Evolutionary conservation across 2,888 invertebrate genomes (phyloP), one percentile per base, ranked within the genome.

Genomic region (Leucophenga maculata): DNA sequence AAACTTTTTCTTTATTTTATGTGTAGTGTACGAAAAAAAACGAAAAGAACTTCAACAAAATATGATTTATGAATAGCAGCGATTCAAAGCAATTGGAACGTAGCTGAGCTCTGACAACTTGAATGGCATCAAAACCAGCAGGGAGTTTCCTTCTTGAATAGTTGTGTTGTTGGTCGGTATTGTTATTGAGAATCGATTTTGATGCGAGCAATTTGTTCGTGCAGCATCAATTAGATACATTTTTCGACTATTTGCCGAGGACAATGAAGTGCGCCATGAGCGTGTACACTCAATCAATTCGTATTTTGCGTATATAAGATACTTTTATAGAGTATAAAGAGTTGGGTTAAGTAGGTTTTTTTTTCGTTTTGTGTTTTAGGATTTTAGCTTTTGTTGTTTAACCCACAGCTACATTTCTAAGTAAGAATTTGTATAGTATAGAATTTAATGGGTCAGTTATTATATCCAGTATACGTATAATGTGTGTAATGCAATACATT

Each of bases 51-150:
- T 39, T 39, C 6, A 8, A 39, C 39, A 39, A 39, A 39, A 32
- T 11, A 60, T 60, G 60, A 60, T 60, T 60, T 60, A 60, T 60
- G 60, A 60, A 39, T 60, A 39, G 39, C 16, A 60, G n/a, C 60
- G 39, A 39, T 13, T 31, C 20, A 54, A 4, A 4, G 22, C 54
- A 54, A 54, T 13, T 20, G 22, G n/a, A 20, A 18, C 18, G n/a
- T 20, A 20, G 54, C 18, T 11, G 54, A 54, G 20, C 54, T 20
- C 22, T 54, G 39, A 3, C 39, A 39, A 11, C 11, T 39, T 39
- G 39, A 39, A 39, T 39, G 39, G 39, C 39, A 39, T 39, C 4
- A 11, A 39, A 39, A 39, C 8, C 39, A 39, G 11, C 9, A 39
- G 39, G 39, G 39, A 39, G 8, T 8, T 39, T 1, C 39, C 39